phyloP scores from a whole-genome alignment of 2,888 invertebrate genomes.

The Cheilosia urbana region DNA sequence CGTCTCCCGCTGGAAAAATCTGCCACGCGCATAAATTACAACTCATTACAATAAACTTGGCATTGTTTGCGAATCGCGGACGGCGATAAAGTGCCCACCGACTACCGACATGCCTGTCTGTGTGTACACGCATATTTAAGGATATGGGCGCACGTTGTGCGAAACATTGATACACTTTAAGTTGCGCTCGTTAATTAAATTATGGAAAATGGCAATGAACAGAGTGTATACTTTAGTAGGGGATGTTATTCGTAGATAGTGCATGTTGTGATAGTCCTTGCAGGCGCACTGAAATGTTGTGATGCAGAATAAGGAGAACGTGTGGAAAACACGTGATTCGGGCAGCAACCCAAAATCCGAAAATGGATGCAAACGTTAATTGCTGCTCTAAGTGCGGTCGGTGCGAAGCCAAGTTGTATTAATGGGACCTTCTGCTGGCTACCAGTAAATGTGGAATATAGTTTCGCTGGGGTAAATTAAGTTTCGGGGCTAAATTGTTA shows the following conservation, averaged over 20 bases:
- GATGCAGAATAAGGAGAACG: slow-evolving; percentile 25
- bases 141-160: slow-evolving; percentile 24
- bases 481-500: slow-evolving; percentile 63
- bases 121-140: slow-evolving; percentile 45
- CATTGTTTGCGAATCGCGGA: slow-evolving; percentile 41
- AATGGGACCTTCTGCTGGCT: slow-evolving; percentile 12
- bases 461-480: slow-evolving; percentile 34
- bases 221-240: slow-evolving; percentile 2
- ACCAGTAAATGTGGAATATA: not conserved
- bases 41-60: slow-evolving; percentile 67
- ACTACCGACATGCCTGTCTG: not conserved
- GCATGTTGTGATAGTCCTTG: slow-evolving; percentile 58
- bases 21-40: slow-evolving; percentile 57
- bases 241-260: slow-evolving; percentile 31
- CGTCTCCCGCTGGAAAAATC: slow-evolving; percentile 10
- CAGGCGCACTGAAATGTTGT: slow-evolving; percentile 21
- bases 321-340: slow-evolving; percentile 38
- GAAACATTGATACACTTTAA: slow-evolving; percentile 63
- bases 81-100: not conserved
- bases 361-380: slow-evolving; percentile 65
- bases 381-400: slow-evolving; percentile 52
- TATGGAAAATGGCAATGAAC: slow-evolving; percentile 67
- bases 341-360: slow-evolving; percentile 41
- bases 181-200: slow-evolving; percentile 62
- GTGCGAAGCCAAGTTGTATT: slow-evolving; percentile 41